Percentiles rank a stretch among this genome's conserved stretches.
Evolutionary conservation across 2,797 vertebrate genomes (phyloP).

Genomic region (Gallinago stenura): DNA sequence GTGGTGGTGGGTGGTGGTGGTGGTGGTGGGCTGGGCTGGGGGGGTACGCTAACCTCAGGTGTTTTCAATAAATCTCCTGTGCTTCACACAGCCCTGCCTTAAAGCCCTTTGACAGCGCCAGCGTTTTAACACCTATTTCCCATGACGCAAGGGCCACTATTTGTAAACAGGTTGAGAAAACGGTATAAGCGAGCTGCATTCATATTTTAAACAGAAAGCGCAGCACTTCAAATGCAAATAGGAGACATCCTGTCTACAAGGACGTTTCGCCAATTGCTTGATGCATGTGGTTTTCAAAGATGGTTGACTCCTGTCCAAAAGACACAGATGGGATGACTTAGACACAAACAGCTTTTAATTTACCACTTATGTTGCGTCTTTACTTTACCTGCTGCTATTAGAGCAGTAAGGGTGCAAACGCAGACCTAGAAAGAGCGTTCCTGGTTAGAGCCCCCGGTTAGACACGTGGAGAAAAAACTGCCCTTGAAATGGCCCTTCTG

Average conservation of each 20-base stretch:
- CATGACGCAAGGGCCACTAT: slow-evolving; percentile 45
- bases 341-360: slow-evolving; percentile 81
- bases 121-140: slow-evolving; percentile 66
- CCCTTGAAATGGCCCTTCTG: not conserved
- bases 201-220: slow-evolving; percentile 75
- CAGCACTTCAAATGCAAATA: slow-evolving; percentile 80
- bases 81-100: slow-evolving; percentile 54
- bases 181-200: slow-evolving; percentile 67
- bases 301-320: slow-evolving; percentile 78
- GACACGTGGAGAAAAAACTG: not conserved
- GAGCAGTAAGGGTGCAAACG: slow-evolving; percentile 40
- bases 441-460: not conserved
- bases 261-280: slow-evolving; percentile 79
- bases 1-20: slow-evolving; percentile 46
- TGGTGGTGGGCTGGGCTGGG: slow-evolving; percentile 30
- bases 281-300: slow-evolving; percentile 79
- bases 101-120: slow-evolving; percentile 57
- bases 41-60: slow-evolving; percentile 1
- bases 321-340: slow-evolving; percentile 83
- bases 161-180: slow-evolving; percentile 75
- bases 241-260: slow-evolving; percentile 82
- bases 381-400: slow-evolving; percentile 76
- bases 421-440: slow-evolving; percentile 57
- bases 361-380: slow-evolving; percentile 73
- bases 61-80: slow-evolving; percentile 57